Percentiles rank a stretch among this genome's conserved stretches.
phyloP scores from a whole-genome alignment of 92 coral and sea anemone species.

The Palythoa grandis region DNA sequence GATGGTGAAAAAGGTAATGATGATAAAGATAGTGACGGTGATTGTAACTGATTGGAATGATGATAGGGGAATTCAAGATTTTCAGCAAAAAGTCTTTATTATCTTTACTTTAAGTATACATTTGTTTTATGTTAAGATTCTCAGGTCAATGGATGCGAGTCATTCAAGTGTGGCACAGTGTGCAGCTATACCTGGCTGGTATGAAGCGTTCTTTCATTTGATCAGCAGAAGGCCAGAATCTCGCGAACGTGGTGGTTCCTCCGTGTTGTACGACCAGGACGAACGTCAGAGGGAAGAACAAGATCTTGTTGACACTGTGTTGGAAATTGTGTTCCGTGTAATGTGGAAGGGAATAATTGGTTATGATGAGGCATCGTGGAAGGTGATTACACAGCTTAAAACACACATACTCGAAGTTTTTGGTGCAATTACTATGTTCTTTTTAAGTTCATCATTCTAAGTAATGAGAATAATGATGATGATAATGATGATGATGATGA shows the following conservation, averaged over 20 bases:
- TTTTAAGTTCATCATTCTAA: too few species aligned
- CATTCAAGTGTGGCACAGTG: constrained; percentile 59
- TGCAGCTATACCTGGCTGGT: constrained; percentile 80
- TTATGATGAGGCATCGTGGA: constrained; percentile 88
- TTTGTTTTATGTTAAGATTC: constrained; percentile 55
- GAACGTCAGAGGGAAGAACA: constrained; percentile 48
- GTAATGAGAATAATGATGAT: too few species aligned
- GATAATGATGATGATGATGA: too few species aligned
- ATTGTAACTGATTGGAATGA: neutral
- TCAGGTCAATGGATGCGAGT: constrained; percentile 76
- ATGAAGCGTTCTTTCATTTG: constrained; percentile 65
- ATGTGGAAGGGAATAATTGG: constrained; percentile 96
- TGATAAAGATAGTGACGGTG: neutral
- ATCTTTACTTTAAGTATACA: neutral
- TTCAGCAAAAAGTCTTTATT: neutral
- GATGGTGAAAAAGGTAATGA: neutral
- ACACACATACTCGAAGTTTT: neutral
- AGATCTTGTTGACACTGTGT: constrained; percentile 79
- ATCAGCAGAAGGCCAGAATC: constrained; percentile 43
- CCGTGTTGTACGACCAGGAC: constrained; percentile 12
- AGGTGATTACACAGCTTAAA: constrained; percentile 46
- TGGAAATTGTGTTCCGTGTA: constrained; percentile 83
- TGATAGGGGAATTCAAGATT: neutral
- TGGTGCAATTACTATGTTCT: neutral
- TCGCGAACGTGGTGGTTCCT: neutral